Evolutionary conservation across 2,888 invertebrate species (phyloP).

Genomic region (Drosophila limbata): DNA sequence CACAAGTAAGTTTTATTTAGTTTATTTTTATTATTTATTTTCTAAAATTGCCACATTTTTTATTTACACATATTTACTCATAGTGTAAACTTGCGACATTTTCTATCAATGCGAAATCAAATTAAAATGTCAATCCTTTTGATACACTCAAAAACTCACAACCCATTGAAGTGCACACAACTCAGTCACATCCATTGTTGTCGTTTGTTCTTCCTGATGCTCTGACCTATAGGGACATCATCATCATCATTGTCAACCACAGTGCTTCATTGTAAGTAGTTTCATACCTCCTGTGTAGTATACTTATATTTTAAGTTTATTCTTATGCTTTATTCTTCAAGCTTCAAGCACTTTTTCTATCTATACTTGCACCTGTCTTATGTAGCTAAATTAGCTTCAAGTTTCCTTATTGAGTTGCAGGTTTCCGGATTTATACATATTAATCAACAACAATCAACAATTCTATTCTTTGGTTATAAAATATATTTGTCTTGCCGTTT

Average conservation of each 20-base stretch:
- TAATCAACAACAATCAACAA: neutral
- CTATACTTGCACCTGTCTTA: neutral
- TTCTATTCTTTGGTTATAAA: neutral
- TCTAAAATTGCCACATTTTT: slow-evolving; percentile 22
- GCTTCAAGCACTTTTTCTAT: slow-evolving; percentile 6
- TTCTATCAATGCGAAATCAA: slow-evolving; percentile 69
- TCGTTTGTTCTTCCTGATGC: slow-evolving; percentile 25
- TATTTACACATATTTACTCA: slow-evolving; percentile 30
- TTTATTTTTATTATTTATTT: slow-evolving; percentile 5
- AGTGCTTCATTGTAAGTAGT: slow-evolving; percentile 38
- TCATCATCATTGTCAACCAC: slow-evolving; percentile 18
- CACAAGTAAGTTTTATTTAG: slow-evolving; percentile 82
- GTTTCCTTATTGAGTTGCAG: slow-evolving; percentile 20
- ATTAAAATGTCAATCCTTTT: slow-evolving; percentile 76
- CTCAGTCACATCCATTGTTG: slow-evolving; percentile 50
- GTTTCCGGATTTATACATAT: slow-evolving; percentile 1
- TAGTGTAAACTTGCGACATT: slow-evolving; percentile 40
- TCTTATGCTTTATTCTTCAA: slow-evolving; percentile 26
- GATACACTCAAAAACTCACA: slow-evolving; percentile 26
- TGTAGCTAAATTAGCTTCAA: slow-evolving; percentile 46
- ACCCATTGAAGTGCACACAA: slow-evolving; percentile 14
- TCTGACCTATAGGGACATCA: slow-evolving; percentile 29
- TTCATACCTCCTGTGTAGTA: slow-evolving; percentile 27
- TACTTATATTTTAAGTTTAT: slow-evolving; percentile 35
- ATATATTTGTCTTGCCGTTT: slow-evolving; percentile 10